Base-by-base conservation (phyloP, 1,140 invertebrate species). In the Mya arenaria region DNA sequence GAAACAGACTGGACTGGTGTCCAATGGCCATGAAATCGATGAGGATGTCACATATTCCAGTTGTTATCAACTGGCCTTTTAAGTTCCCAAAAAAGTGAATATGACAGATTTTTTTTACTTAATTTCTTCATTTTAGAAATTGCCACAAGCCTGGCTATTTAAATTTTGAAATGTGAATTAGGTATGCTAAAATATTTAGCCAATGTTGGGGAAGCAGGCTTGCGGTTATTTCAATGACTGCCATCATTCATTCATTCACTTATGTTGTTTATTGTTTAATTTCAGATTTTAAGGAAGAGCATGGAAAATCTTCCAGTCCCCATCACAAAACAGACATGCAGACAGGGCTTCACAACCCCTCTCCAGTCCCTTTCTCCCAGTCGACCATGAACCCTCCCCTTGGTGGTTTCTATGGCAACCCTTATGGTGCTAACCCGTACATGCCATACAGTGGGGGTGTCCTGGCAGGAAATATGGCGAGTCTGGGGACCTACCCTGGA, bases 361-460 rank as follows among this genome's bases (percentile, higher is more conserved):
- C 62, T 37, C 4, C 62, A 17, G 39, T 39, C 17, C 62, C 41
- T 1, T 58, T 68, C 25, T 56, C 75, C n/a, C n/a, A n/a, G n/a
- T n/a, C n/a, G n/a, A 66, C 48, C 0, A 44, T 68, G 60, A 68
- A 32, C 52, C 58, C 78, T 39, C 78, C 78, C 0, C 25, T 79
- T 13, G 23, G 56, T 15, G 78, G 78, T 17, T 62, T 52, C 23
- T 81, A 71, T 36, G 58, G 68, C 23, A 52, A 71, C 62, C 56
- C 68, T 15, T 72, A 23, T 52, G 78, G 78, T 62, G 68, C 78
- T 63, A 62, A 56, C 39, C 68, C 78, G 19, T 81, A 55, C 48
- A 58, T 78, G 75, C 75, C 75, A 39, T 78, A 78, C 34, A 44
- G 13, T 25, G 48, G 62, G 1, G 37, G 44, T 23, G 41, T 78